phyloP scores from a whole-genome alignment of 2,888 invertebrate species.

The Euproctis similis region DNA sequence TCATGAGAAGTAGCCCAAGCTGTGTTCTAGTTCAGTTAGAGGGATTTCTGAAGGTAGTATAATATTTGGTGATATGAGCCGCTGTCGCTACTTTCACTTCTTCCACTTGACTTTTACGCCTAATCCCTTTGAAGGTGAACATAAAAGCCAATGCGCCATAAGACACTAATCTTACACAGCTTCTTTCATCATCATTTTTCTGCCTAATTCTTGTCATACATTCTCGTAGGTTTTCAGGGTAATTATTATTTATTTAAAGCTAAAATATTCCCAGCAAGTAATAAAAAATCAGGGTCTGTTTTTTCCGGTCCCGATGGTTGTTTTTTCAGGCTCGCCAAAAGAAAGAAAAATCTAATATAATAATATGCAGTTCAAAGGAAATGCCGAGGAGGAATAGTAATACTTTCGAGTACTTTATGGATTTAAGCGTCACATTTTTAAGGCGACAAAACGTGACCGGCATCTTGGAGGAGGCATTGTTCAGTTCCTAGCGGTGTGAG shows the following conservation, averaged over 20 bases:
- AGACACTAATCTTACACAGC: too few species aligned
- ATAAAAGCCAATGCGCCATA: too few species aligned
- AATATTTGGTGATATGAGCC: too few species aligned
- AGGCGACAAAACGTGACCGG: slow-evolving; percentile 68
- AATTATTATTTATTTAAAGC: not conserved
- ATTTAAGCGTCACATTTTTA: slow-evolving; percentile 71
- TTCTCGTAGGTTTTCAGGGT: not conserved
- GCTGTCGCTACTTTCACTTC: too few species aligned
- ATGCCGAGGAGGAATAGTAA: slow-evolving; percentile 61
- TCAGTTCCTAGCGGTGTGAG: slow-evolving; percentile 56
- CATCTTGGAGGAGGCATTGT: slow-evolving; percentile 56
- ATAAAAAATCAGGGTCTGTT: slow-evolving; percentile 11
- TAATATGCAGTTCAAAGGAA: slow-evolving; percentile 60
- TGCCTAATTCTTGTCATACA: too few species aligned
- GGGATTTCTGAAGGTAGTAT: too few species aligned
- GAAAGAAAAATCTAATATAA: slow-evolving; percentile 47
- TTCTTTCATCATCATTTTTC: not conserved
- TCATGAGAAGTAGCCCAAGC: too few species aligned
- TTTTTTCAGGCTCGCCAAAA: slow-evolving; percentile 17
- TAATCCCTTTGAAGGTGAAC: too few species aligned
- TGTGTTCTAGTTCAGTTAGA: too few species aligned
- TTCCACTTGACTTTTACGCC: too few species aligned
- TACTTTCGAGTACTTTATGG: slow-evolving; percentile 67
- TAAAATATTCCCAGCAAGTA: not conserved
- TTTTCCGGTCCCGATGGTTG: slow-evolving; percentile 10